A percentile compares a stretch with the other conserved stretches of the same genome.
These are phyloP conservation scores for Lepisosteus osseus DNA, from an alignment of 2,113 vertebrate species.

Conservation along the genomic window DNA sequence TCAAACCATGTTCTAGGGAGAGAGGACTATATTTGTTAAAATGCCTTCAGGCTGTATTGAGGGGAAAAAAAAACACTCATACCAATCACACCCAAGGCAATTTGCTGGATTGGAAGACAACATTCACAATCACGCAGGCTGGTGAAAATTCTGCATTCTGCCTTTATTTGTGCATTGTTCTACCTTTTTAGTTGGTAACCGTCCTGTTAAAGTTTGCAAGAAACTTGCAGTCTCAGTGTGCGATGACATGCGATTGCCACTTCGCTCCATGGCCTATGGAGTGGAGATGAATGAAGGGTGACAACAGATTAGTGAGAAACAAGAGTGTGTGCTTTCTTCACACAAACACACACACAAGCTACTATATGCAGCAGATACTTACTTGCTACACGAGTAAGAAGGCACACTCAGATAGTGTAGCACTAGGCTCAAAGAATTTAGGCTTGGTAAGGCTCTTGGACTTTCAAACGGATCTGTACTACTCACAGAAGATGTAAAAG, in stretches of 20 bases:
- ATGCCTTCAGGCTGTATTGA: neutral
- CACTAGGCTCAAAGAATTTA: too few species aligned
- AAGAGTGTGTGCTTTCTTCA: constrained; percentile 40
- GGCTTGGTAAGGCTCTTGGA: too few species aligned
- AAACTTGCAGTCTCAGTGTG: constrained; percentile 99
- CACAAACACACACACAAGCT: constrained; percentile 23
- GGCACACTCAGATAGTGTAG: too few species aligned
- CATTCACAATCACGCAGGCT: constrained; percentile 61
- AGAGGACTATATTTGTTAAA: too few species aligned
- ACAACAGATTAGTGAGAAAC: constrained; percentile 87
- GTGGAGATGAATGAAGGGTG: constrained; percentile 94
- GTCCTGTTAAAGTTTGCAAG: constrained; percentile 99
- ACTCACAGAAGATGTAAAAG: too few species aligned
- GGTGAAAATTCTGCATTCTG: constrained; percentile 54
- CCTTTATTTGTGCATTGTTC: constrained; percentile 56
- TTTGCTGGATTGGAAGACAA: neutral
- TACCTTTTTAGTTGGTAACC: constrained; percentile 99
- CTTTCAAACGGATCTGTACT: too few species aligned
- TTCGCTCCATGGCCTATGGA: constrained; percentile 96
- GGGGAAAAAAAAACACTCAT: neutral
- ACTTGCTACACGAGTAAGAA: neutral
- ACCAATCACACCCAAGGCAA: neutral
- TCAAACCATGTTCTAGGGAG: too few species aligned
- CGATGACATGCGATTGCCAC: constrained; percentile 99
- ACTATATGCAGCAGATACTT: constrained; percentile 30